Conservation (phyloP, 2,113 vertebrate species). For the Takifugu flavidus region DNA sequence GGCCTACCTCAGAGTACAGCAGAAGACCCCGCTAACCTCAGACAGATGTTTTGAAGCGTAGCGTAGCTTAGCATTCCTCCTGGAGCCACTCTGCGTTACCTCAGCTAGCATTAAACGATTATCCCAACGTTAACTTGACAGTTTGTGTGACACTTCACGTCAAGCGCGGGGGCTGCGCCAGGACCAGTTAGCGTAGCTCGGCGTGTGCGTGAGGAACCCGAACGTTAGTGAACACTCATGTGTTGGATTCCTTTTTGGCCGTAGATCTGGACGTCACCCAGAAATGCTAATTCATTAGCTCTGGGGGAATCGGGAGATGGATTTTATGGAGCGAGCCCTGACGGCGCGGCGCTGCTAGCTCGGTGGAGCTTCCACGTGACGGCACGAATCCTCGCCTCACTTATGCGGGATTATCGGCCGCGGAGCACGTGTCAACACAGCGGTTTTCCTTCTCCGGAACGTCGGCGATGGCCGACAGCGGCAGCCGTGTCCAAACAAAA, state of each 20-base stretch:
- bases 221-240: neutral
- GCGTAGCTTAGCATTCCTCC: too few species aligned
- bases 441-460: neutral
- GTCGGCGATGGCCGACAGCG: too few species aligned
- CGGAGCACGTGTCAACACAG: constrained; percentile 5
- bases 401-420: constrained; percentile 1
- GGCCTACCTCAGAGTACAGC: too few species aligned
- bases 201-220: neutral
- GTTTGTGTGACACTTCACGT: neutral
- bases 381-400: neutral
- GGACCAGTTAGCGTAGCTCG: neutral
- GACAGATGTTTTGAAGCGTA: too few species aligned
- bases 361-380: neutral
- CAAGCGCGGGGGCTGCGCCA: neutral
- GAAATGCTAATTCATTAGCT: neutral
- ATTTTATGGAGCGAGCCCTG: neutral
- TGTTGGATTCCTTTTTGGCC: neutral
- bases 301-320: neutral
- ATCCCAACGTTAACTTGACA: neutral
- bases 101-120: neutral
- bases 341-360: too few species aligned
- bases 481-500: too few species aligned
- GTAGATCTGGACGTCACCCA: neutral
- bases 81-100: too few species aligned
- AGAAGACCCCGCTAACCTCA: too few species aligned